Evolutionary conservation across 1,140 invertebrate species (phyloP).

Genomic region (Galleria mellonella): DNA sequence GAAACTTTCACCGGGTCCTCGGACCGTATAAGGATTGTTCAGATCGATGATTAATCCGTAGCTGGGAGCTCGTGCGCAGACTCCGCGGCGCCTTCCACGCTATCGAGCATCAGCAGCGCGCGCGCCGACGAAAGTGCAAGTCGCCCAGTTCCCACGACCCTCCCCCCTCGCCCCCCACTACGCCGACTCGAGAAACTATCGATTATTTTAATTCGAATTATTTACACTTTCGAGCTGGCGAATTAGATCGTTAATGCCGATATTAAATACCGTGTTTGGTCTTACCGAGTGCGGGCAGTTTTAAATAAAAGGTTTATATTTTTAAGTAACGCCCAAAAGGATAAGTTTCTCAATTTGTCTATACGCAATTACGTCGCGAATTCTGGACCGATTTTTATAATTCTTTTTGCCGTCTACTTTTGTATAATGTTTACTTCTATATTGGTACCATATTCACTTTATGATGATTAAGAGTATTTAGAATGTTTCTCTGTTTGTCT

Average conservation of each 20-base stretch:
- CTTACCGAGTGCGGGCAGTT: not conserved
- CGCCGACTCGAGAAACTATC: conserved; percentile 26
- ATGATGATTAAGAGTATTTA: no score
- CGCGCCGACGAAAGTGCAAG: conserved; percentile 62
- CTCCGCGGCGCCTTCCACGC: conserved; percentile 34
- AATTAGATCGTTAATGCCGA: conserved; percentile 13
- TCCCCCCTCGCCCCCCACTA: conserved; percentile 11
- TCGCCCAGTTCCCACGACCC: conserved; percentile 59
- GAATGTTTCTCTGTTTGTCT: no score
- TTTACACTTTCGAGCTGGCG: conserved; percentile 37
- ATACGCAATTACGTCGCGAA: no score
- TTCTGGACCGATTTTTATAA: no score
- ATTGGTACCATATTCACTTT: no score
- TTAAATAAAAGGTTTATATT: no score
- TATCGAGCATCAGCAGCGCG: conserved; percentile 32
- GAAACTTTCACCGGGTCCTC: conserved; percentile 25
- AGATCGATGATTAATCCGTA: conserved; percentile 25
- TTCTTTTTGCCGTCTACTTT: no score
- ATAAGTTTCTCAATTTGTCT: no score
- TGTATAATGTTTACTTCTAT: no score
- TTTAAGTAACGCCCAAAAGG: no score
- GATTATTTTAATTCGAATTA: conserved; percentile 41
- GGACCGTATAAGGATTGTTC: conserved; percentile 14
- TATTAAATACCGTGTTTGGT: conserved; percentile 23
- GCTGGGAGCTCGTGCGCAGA: conserved; percentile 47